Evolutionary conservation across 1,140 invertebrate genomes (phyloP), one percentile per base, ranked within the genome.

Genomic region (Zaprionus nigranus): DNA sequence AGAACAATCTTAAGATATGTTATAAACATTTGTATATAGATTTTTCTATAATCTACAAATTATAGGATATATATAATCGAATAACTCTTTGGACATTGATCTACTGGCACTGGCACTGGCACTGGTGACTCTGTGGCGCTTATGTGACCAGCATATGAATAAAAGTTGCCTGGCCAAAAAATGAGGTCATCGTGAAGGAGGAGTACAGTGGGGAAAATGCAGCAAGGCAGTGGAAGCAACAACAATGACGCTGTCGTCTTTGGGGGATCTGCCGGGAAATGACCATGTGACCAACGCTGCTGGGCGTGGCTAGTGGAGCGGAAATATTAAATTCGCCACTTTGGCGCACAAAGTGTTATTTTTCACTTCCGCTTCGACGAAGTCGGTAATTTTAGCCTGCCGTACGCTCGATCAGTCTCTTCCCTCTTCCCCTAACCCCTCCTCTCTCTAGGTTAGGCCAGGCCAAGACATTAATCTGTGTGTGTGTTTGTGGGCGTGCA

Each of bases 261-360:
- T 30, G 40, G 36, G 49, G 57, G 36, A n/a, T n/a, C 20, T 46
- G 58, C 38, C 34, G 61, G n/a, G 30, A 54, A 57, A 57, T 51
- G 71, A 56, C 53, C 53, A 72, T 26, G 54, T n/a, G 69, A 57
- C 61, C 69, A 58, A 12, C 20, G 49, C 26, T 49, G 56, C 22
- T 49, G 56, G 49, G 17, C 49, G 65, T 56, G 61, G 57, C 78
- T 70, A 87, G 76, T 82, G 64, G 68, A 46, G 76, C 76, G 83
- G 83, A 86, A 86, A 87, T 86, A 87, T 87, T 87, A 86, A 86
- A 87, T 87, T 85, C 79, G 83, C 79, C 83, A 87, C 79, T 86
- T 86, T 86, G 83, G 70, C 71, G 80, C 79, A 82, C 80, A 70
- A 76, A 82, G 79, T 77, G 70, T 86, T 86, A 86, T 86, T 86